These are phyloP conservation scores for Amiota mariae DNA, from an alignment of 2,888 invertebrate genomes.

Conservation along the genomic window DNA sequence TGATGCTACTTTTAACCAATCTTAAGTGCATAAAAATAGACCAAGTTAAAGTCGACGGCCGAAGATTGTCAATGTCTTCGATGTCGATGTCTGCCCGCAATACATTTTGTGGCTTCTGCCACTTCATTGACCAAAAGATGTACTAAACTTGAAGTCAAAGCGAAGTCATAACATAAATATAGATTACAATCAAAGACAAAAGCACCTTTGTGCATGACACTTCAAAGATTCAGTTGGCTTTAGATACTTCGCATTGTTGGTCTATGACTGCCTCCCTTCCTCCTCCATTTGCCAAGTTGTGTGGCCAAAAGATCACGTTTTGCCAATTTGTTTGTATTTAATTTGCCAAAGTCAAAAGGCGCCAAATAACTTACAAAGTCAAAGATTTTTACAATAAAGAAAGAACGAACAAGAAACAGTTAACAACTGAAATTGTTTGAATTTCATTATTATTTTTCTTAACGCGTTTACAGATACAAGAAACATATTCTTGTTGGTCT, in stretches of 20 bases:
- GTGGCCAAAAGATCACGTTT: conserved; percentile 27
- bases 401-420: background rate
- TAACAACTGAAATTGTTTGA: background rate
- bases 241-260: background rate
- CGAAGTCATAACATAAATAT: conserved; percentile 52
- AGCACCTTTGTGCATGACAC: too few relatives aligned
- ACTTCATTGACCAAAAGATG: too few relatives aligned
- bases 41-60: too few relatives aligned
- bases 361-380: conserved; percentile 22
- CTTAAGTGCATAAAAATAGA: too few relatives aligned
- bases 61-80: too few relatives aligned
- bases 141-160: background rate
- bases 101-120: background rate
- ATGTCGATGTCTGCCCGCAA: background rate
- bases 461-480: background rate
- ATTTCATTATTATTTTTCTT: background rate
- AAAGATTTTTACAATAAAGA: conserved; percentile 7
- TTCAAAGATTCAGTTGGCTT: background rate
- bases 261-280: background rate
- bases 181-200: conserved; percentile 57
- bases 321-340: conserved; percentile 24
- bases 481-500: background rate
- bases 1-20: too few relatives aligned
- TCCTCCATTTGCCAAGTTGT: background rate
- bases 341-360: conserved; percentile 26